These are phyloP conservation scores for Furcula furcula DNA, from an alignment of 2,888 invertebrate genomes.

Conservation along the genomic window DNA sequence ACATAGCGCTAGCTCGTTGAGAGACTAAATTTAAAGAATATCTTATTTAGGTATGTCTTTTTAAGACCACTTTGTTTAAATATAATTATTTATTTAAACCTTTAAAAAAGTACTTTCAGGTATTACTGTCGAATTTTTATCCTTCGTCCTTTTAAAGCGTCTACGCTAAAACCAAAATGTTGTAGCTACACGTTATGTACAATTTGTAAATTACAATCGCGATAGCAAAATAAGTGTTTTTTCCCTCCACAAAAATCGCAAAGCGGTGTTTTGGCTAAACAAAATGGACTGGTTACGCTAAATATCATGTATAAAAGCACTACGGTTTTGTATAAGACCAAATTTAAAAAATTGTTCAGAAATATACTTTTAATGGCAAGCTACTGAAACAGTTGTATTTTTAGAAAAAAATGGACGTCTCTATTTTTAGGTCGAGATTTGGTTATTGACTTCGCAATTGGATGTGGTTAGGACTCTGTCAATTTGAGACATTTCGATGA, in stretches of 20 bases:
- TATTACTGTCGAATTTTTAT: slow-evolving; percentile 33
- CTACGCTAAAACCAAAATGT: slow-evolving; percentile 50
- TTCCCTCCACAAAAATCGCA: slow-evolving; percentile 52
- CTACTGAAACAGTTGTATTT: slow-evolving; percentile 68
- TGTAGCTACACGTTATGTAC: slow-evolving; percentile 48
- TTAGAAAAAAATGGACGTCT: slow-evolving; percentile 82
- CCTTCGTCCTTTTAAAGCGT: slow-evolving; percentile 62
- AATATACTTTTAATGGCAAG: slow-evolving; percentile 78
- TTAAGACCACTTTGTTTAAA: slow-evolving; percentile 58
- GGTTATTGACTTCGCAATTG: slow-evolving; percentile 67
- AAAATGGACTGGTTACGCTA: slow-evolving; percentile 80
- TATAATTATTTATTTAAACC: slow-evolving; percentile 50
- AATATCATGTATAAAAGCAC: slow-evolving; percentile 78
- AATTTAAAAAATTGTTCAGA: slow-evolving; percentile 74
- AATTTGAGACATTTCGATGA: slow-evolving; percentile 34
- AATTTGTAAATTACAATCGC: slow-evolving; percentile 57
- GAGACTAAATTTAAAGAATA: too few relatives aligned
- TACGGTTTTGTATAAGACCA: slow-evolving; percentile 76
- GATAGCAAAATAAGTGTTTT: slow-evolving; percentile 73
- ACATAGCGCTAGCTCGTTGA: slow-evolving; percentile 47
- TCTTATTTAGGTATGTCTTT: slow-evolving; percentile 56
- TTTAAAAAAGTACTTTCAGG: slow-evolving; percentile 56
- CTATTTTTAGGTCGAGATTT: slow-evolving; percentile 77
- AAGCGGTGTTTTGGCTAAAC: slow-evolving; percentile 79
- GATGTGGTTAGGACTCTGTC: slow-evolving; percentile 65